Base-by-base conservation (phyloP, 2,888 invertebrate species). In the Drosophila falleni region DNA sequence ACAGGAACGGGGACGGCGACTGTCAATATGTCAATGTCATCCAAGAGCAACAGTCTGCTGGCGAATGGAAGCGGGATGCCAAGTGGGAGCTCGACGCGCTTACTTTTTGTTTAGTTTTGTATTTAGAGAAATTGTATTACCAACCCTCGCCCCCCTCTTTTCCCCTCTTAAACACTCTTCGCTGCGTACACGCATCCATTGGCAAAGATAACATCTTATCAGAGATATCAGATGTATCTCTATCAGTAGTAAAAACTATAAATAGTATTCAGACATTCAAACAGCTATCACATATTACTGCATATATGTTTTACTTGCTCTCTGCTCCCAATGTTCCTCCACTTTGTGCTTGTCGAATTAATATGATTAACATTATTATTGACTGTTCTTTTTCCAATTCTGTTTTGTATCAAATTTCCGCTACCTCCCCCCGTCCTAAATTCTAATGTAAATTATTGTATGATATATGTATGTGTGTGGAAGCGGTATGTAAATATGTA, bases 91-190 rank as follows among this genome's bases (percentile, higher is more conserved):
- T 74, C 90, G 56, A 91, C 90, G 55, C 91, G 91, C 44, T 80
- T 92, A 75, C 89, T 92, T 31, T 92, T 92, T 74, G 92, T 92
- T 78, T 92, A 92, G 87, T 49, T 49, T 53, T 59, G 23, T 86
- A 83, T 68, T 83, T 83, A 87, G 87, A 19, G 23, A 71, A 83
- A 79, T 70, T 76, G 65, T 79, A 60, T 64, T 69, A 49, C 61
- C 29, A 29, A 29, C 29, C 29, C 5, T 8, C 5, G 6, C 26
- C 31, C 31, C 26, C 13, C 23, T 31, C 33, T 10, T 4, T 6
- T 1, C 9, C 50, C 11, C 13, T 9, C 39, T 4, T 3, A 3
- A 35, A 13, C 9, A 6, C 41, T 9, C 16, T 3, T 9, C n/a
- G 29, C 29, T 50, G 23, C 33, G 50, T 23, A 35, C 8, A 50